Evolutionary conservation across 2,797 vertebrate species (phyloP), one percentile per base, ranked within the genome.

Genomic region (Tenualosa thibaudeaui): DNA sequence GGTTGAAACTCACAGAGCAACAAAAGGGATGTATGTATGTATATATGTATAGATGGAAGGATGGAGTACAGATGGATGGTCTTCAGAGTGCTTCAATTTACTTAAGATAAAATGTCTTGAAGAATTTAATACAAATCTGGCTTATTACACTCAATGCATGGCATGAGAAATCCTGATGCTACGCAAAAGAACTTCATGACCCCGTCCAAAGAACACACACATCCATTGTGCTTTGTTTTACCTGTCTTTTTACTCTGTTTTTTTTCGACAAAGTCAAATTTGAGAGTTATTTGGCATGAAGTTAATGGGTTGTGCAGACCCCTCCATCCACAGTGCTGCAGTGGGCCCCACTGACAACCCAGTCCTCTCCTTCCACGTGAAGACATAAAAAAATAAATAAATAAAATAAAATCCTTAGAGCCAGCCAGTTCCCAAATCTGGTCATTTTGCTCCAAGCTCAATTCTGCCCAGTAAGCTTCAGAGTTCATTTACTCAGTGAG

Each of bases 401-500:
- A 12, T 31, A 37, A 65, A 31, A 26, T 1, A 71, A 37, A 17
- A 17, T 78, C 71, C 71, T 43, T 31, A 43, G 68, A 31, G 31
- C 31, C 37, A 40, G 68, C 68, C 68, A 75, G 68, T 31, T 71
- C 31, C 13, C 65, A 15, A 40, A 71, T 10, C 26, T 19, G 31
- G 31, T 37, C 37, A 9, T 26, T 17, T 12, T 1, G 37, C 83
- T 87, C 81, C 84, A 84, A 58, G 81, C 85, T 89, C 71, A 84
- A 71, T 84, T 82, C n/a, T 89, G 60, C 87, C 83, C 84, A 78
- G 83, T 89, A 85, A 83, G 68, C 78, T 50, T 0, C 58, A 17
- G 84, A 15, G 83, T 17, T 81, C 82, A 85, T 81, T 87, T 89
- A 78, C 82, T 78, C 68, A 43, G 81, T 88, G 86, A 90, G 86